phyloP scores from a whole-genome alignment of 2,113 vertebrate genomes.

The Scalopus aquaticus region DNA sequence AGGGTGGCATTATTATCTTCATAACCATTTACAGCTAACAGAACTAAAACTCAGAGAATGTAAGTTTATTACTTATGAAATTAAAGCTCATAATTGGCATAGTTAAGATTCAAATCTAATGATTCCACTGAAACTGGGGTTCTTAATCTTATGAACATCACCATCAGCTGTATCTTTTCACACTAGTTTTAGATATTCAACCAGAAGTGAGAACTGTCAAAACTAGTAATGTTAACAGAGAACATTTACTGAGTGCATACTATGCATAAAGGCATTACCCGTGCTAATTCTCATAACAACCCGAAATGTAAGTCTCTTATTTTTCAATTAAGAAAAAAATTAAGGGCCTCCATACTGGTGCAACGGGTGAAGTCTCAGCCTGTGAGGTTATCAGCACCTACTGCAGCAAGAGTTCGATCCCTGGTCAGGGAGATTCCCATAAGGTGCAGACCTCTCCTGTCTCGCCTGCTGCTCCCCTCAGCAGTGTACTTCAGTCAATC shows the following conservation, averaged over 20 bases:
- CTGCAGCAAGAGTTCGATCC: too few species aligned
- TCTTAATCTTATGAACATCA: background rate
- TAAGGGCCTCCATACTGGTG: too few species aligned
- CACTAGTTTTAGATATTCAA: background rate
- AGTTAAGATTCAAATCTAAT: background rate
- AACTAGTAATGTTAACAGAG: background rate
- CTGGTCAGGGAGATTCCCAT: too few species aligned
- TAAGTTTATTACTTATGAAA: background rate
- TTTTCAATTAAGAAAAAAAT: slow-evolving; percentile 29
- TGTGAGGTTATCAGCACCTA: too few species aligned
- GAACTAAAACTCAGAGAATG: slow-evolving; percentile 29
- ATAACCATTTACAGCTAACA: background rate
- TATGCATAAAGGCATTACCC: background rate
- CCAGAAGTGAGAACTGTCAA: background rate
- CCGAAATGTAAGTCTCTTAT: background rate
- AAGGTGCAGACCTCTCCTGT: too few species aligned
- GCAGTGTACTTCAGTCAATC: too few species aligned
- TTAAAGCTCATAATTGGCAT: background rate
- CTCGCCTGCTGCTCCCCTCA: too few species aligned
- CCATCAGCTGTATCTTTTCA: background rate
- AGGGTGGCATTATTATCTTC: background rate
- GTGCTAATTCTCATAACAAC: background rate
- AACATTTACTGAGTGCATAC: background rate
- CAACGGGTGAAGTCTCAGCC: too few species aligned
- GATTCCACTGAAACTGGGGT: background rate